A percentile compares a stretch with the other conserved stretches of the same genome.
phyloP scores from a whole-genome alignment of 1,140 invertebrate genomes.

The honey bee (Apis mellifera) region DNA sequence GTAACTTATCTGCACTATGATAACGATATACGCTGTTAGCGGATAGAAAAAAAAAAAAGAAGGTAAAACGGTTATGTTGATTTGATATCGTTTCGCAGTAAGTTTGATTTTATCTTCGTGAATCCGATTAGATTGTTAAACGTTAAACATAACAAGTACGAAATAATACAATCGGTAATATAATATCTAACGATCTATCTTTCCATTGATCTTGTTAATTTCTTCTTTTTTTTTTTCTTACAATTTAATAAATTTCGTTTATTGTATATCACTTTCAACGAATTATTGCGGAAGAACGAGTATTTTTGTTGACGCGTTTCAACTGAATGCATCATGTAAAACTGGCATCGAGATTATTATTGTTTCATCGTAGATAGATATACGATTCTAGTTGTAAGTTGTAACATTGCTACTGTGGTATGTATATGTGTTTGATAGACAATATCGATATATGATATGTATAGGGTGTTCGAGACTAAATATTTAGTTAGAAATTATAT shows the following conservation, averaged over 20 bases:
- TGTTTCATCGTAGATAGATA: not conserved
- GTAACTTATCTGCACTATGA: slow-evolving; percentile 37
- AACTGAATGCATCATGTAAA: not conserved
- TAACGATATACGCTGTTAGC: slow-evolving; percentile 41
- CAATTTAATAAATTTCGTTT: not conserved
- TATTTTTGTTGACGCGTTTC: not conserved
- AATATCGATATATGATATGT: not conserved
- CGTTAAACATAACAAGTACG: too few species aligned
- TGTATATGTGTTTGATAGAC: slow-evolving; percentile 9
- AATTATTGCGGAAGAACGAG: not conserved
- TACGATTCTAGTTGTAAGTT: too few species aligned
- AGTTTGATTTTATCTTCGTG: slow-evolving; percentile 1
- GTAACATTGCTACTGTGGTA: not conserved
- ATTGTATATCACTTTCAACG: not conserved
- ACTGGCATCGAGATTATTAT: not conserved
- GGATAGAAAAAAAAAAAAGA: not conserved
- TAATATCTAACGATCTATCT: not conserved
- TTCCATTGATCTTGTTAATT: not conserved
- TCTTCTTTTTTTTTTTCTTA: not conserved
- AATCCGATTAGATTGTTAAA: not conserved
- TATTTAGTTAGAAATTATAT: not conserved
- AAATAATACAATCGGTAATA: not conserved
- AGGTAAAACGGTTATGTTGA: not conserved
- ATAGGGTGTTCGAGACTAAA: not conserved
- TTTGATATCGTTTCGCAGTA: not conserved